Evolutionary conservation across 2,113 vertebrate species (phyloP), one percentile per base, ranked within the genome.

Genomic region (Struthidea cinerea): DNA sequence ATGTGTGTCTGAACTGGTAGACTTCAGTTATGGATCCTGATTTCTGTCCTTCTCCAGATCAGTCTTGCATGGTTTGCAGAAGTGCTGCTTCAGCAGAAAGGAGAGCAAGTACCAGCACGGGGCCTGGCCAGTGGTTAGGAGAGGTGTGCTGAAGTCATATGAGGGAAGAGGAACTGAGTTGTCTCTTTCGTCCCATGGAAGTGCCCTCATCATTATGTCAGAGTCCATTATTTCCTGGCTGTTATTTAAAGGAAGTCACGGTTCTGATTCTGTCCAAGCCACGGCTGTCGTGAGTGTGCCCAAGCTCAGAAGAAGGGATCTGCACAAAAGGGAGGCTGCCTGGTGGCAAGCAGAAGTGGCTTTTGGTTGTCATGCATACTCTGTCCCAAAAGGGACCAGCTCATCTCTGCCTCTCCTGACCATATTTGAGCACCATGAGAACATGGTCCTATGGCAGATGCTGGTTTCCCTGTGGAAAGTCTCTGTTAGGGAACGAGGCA

Each of bases 231-330:
- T 80, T 83, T 90, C 83, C 46, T 80, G 67, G 24, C 57, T 44
- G 33, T 46, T 46, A 3, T 24, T 90, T 70, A 42, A 74, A 67
- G n/a, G 73, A 75, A 77, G 21, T 65, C 23, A 11, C 1, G 3
- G 17, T 49, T 89, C 21, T 76, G 42, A 42, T 50, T 37, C 17
- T 28, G 30, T 11, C 49, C 10, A 22, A 87, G 60, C 35, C 60
- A n/a, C 0, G 1, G 42, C 44, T 15, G 23, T 49, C 32, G 8
- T 4, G 12, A 13, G 6, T 2, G 23, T 50, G 47, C 42, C 42
- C 47, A 33, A 33, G 27, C 57, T 80, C 75, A 64, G 74, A 53
- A 46, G 35, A 53, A 42, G 28, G 42, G 4, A 8, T 60, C n/a
- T 73, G 41, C 53, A 28, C 4, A 4, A 60, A 52, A 37, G 56